Base-by-base conservation (phyloP, 2,797 vertebrate species). In the Nyctibius grandis region DNA sequence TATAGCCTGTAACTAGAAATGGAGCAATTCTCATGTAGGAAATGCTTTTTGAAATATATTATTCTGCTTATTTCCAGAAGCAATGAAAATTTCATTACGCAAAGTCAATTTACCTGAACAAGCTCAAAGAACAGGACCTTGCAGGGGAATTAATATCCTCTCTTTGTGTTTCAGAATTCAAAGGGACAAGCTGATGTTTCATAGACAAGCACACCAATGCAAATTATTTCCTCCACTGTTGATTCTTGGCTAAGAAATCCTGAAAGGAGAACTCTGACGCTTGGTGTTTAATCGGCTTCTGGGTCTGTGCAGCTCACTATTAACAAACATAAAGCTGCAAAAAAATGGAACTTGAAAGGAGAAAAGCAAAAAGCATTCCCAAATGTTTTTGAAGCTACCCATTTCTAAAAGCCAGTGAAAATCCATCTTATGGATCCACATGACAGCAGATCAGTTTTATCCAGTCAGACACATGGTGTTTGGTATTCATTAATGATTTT, bases 401-500 rank as follows among this genome's bases (percentile, higher is more conserved):
- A 12, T 85, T 85, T 75, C 89, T 70, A 88, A 88, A 90, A 85
- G 38, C 33, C 56, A 60, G 60, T 47, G 90, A 76, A 90, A 96
- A 91, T 89, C 83, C 53, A 73, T 92, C 86, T 44, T 53, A 54
- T 6, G 56, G 85, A 79, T 44, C 38, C 80, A 60, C 12, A 54
- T 26, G 48, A 44, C 91, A 90, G 61, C 44, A 74, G 48, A 81
- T 74, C 44, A 57, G 70, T 65, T 93, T 95, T 85, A 90, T 82
- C 63, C 88, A 87, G 73, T 70, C 88, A 82, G 44, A 93, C 78
- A 94, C 59, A 50, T 0, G 14, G 51, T 54, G 48, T 42, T 83
- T 68, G 59, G 17, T 48, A 87, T 85, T 90, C 77, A 48, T 63
- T 91, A 83, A 93, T 48, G 83, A 92, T 92, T 95, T 96, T 86